A percentile compares a stretch with the other conserved stretches of the same genome.
Conservation (phyloP, 2,797 vertebrate genomes). For the Miichthys miiuy region DNA sequence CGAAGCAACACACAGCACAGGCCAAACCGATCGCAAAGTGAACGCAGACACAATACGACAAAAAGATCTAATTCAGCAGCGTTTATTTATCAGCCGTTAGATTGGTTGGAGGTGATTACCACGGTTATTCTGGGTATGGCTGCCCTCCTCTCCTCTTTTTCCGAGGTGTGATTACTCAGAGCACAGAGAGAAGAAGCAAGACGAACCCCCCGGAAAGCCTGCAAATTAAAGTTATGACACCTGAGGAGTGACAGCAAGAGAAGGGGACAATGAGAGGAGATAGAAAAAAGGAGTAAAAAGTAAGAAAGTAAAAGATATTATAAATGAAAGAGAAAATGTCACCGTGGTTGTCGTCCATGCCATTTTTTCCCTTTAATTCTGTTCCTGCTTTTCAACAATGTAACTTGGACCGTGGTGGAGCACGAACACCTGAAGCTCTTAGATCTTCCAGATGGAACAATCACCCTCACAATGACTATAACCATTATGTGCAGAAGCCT, state of each 20-base stretch:
- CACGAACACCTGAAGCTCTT: background rate
- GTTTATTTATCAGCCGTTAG: background rate
- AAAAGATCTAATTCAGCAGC: background rate
- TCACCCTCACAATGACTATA: background rate
- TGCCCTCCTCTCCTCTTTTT: background rate
- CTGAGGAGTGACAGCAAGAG: constrained; percentile 52
- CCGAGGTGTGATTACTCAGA: constrained; percentile 67
- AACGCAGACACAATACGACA: constrained; percentile 16
- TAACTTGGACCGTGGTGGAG: background rate
- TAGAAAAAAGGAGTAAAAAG: background rate
- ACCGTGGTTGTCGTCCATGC: background rate
- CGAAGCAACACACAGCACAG: background rate
- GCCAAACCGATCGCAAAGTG: constrained; percentile 9
- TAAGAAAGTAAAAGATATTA: constrained; percentile 10
- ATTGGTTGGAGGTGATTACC: constrained; percentile 54
- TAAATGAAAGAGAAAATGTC: constrained; percentile 22
- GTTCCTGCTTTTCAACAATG: background rate
- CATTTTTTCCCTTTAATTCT: background rate
- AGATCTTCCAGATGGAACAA: constrained; percentile 6
- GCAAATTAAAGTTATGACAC: constrained; percentile 81
- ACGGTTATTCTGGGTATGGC: constrained; percentile 46
- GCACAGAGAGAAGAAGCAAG: constrained; percentile 50
- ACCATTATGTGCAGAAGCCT: background rate
- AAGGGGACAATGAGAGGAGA: constrained; percentile 28
- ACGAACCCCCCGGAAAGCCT: constrained; percentile 62